Evolutionary conservation across 2,797 vertebrate genomes (phyloP).

Genomic region (Etheostoma perlongum): DNA sequence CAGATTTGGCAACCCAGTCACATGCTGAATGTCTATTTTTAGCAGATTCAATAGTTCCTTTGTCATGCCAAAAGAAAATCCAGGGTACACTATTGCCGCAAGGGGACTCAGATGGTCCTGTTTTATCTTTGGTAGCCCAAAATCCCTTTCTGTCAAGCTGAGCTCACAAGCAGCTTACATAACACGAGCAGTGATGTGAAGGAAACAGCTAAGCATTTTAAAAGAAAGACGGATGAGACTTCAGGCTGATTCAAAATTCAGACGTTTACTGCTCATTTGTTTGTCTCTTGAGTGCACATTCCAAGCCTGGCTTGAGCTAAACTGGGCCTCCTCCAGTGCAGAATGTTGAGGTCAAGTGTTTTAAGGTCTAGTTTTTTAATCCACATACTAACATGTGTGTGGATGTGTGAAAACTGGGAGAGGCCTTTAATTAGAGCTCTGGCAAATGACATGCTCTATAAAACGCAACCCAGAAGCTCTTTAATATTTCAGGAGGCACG

Average conservation of each 20-base stretch:
- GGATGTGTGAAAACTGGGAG: slow-evolving; percentile 63
- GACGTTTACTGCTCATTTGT: background rate
- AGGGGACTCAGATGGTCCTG: slow-evolving; percentile 34
- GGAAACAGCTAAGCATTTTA: slow-evolving; percentile 19
- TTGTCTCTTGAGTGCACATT: slow-evolving; percentile 38
- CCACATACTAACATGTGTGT: slow-evolving; percentile 49
- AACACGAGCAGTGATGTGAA: slow-evolving; percentile 36
- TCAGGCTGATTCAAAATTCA: background rate
- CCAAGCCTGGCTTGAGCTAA: slow-evolving; percentile 30
- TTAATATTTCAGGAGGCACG: slow-evolving; percentile 28
- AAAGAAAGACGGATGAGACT: slow-evolving; percentile 4
- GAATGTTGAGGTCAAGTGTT: slow-evolving; percentile 39
- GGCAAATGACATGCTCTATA: slow-evolving; percentile 57
- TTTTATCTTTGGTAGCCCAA: slow-evolving; percentile 53
- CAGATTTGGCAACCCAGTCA: slow-evolving; percentile 19
- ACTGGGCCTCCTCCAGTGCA: background rate
- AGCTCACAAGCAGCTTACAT: slow-evolving; percentile 40
- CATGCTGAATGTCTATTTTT: slow-evolving; percentile 49
- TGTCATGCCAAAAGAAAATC: slow-evolving; percentile 52
- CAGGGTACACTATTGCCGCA: slow-evolving; percentile 25
- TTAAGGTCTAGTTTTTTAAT: slow-evolving; percentile 46
- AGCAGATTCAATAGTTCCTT: slow-evolving; percentile 48
- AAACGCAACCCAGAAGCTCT: slow-evolving; percentile 43
- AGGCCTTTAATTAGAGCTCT: slow-evolving; percentile 62
- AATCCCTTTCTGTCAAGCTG: slow-evolving; percentile 41